These are phyloP conservation scores for Sisyra nigra DNA, from an alignment of 2,888 invertebrate species.

Conservation along the genomic window DNA sequence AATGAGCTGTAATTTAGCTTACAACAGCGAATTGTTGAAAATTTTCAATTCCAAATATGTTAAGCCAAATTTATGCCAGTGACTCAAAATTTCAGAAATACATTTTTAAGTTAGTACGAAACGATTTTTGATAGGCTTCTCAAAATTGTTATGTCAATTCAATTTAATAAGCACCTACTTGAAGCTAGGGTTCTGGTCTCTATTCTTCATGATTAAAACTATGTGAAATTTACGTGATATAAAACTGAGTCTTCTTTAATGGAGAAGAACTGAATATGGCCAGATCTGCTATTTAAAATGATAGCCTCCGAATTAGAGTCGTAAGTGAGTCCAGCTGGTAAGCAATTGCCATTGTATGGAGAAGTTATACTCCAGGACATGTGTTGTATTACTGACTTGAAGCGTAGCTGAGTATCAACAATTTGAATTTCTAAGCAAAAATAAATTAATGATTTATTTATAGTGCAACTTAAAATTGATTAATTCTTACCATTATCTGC, in stretches of 20 bases:
- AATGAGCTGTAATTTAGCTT: too few species aligned
- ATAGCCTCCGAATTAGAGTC: conserved; percentile 48
- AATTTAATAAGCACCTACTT: too few species aligned
- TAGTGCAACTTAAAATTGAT: not conserved
- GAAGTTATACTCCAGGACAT: conserved; percentile 39
- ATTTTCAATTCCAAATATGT: too few species aligned
- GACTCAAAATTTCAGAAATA: too few species aligned
- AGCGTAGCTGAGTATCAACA: conserved; percentile 32
- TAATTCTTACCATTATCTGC: conserved; percentile 42
- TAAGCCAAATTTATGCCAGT: too few species aligned
- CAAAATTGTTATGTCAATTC: too few species aligned
- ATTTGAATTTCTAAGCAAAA: conserved; percentile 30
- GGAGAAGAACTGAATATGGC: conserved; percentile 61
- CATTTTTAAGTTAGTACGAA: too few species aligned
- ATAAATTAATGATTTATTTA: not conserved
- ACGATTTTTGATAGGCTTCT: too few species aligned
- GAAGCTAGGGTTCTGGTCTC: too few species aligned
- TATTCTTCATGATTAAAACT: not conserved
- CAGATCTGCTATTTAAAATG: conserved; percentile 54
- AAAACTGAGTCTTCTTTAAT: conserved; percentile 43
- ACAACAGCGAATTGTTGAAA: too few species aligned
- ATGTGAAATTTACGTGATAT: conserved; percentile 41
- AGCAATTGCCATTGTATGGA: conserved; percentile 31
- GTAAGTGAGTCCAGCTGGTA: conserved; percentile 36
- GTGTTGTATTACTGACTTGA: conserved; percentile 46